Evolutionary conservation across 2,797 vertebrate genomes (phyloP).

Genomic region (Sebastiscus albofasciatus): DNA sequence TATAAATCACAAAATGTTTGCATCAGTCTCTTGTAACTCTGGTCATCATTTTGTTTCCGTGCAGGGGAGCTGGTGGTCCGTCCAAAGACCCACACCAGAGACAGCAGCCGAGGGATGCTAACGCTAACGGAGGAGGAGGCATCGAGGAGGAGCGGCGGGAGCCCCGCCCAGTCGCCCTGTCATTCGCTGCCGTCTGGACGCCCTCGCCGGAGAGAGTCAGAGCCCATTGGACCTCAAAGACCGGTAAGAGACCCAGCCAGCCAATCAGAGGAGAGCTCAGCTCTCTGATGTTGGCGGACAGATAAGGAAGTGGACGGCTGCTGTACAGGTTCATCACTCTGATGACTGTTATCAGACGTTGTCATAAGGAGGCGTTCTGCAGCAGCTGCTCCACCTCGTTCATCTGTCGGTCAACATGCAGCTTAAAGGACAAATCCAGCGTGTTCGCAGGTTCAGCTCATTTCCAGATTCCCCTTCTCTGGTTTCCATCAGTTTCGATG

Average conservation of each 20-base stretch:
- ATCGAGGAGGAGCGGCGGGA: slow-evolving; percentile 76
- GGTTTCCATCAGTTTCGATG: neutral
- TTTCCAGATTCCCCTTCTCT: neutral
- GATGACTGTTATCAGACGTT: neutral
- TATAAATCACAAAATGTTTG: neutral
- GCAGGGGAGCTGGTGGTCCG: slow-evolving; percentile 82
- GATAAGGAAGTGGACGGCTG: slow-evolving; percentile 26
- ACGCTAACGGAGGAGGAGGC: slow-evolving; percentile 90
- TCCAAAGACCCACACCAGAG: slow-evolving; percentile 85
- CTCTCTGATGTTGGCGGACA: slow-evolving; percentile 44
- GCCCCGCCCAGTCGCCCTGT: slow-evolving; percentile 90
- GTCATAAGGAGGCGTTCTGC: neutral
- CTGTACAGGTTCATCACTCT: neutral
- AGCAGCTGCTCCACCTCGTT: slow-evolving; percentile 3
- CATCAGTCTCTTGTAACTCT: neutral
- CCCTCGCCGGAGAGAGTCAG: slow-evolving; percentile 91
- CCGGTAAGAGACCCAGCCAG: slow-evolving; percentile 89
- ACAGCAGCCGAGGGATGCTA: slow-evolving; percentile 87
- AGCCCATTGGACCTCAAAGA: slow-evolving; percentile 92
- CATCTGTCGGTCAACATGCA: slow-evolving; percentile 34
- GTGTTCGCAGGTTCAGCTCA: neutral
- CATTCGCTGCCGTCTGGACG: slow-evolving; percentile 90
- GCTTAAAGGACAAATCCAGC: slow-evolving; percentile 54
- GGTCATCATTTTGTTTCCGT: neutral
- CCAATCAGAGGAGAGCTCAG: slow-evolving; percentile 42